Conservation (phyloP, 2,113 vertebrate species). For the Amphilophus citrinellus region DNA sequence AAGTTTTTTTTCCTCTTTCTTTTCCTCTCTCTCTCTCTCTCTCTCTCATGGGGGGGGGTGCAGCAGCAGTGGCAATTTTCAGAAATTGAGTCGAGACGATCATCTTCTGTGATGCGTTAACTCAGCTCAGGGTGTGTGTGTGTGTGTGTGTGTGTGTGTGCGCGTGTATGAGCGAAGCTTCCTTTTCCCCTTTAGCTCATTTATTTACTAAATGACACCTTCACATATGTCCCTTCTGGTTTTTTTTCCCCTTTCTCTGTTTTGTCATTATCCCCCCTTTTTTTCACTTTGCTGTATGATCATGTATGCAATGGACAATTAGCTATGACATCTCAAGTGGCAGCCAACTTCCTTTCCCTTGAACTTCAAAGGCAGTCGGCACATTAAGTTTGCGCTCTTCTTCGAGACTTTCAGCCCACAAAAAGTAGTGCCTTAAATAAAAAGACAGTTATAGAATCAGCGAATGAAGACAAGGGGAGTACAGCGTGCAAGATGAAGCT, state of each 20-base stretch:
- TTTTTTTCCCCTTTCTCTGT: conserved; percentile 34
- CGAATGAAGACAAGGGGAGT: not conserved
- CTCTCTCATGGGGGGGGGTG: conserved; percentile 46
- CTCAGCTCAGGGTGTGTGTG: conserved; percentile 31
- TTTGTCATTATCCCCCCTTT: conserved; percentile 44
- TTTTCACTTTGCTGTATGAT: conserved; percentile 53
- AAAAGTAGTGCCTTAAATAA: conserved; percentile 9
- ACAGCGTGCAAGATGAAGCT: not conserved
- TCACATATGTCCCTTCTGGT: conserved; percentile 36
- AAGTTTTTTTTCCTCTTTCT: conserved; percentile 82
- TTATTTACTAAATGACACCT: conserved; percentile 67
- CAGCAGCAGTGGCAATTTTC: conserved; percentile 52
- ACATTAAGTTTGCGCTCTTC: conserved; percentile 49
- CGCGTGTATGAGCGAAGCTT: conserved; percentile 22
- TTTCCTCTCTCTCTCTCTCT: not conserved
- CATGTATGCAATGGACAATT: conserved; percentile 67
- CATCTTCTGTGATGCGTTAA: conserved; percentile 60
- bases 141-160: conserved; percentile 13
- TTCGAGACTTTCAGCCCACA: not conserved
- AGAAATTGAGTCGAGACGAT: conserved; percentile 71
- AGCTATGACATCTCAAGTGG: conserved; percentile 63
- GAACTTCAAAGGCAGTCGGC: conserved; percentile 57
- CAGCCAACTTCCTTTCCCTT: conserved; percentile 58
- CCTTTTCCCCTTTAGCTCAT: conserved; percentile 51
- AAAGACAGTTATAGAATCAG: conserved; percentile 9